A percentile compares a stretch with the other conserved stretches of the same genome.
phyloP scores from a whole-genome alignment of 2,113 vertebrate genomes.

The Pedionomus torquatus region DNA sequence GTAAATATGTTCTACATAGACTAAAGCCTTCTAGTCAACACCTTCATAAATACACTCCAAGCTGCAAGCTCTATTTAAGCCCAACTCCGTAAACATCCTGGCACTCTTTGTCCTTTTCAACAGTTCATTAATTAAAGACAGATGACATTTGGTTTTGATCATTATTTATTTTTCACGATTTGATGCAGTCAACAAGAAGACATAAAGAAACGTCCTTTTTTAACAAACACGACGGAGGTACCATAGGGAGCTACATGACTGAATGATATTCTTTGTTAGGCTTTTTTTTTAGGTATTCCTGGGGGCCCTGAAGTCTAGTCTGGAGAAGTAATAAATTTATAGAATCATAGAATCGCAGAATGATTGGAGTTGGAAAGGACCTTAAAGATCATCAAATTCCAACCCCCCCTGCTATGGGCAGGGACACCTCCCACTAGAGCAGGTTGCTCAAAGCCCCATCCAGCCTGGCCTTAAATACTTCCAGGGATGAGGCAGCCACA shows the following conservation, averaged over 20 bases:
- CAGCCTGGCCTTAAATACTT: too few relatives aligned
- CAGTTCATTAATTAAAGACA: constrained; percentile 64
- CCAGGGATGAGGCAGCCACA: too few relatives aligned
- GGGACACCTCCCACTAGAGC: too few relatives aligned
- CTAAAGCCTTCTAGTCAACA: constrained; percentile 29
- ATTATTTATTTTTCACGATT: constrained; percentile 58
- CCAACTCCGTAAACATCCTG: constrained; percentile 43
- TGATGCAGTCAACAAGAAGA: constrained; percentile 45
- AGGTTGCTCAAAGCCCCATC: too few relatives aligned
- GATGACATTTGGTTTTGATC: constrained; percentile 69
- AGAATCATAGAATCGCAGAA: too few relatives aligned
- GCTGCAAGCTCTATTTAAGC: constrained; percentile 27
- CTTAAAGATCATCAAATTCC: too few relatives aligned
- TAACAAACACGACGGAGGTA: neutral
- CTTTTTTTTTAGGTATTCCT: neutral
- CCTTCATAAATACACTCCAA: constrained; percentile 39
- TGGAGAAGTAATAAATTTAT: neutral
- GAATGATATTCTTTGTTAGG: neutral
- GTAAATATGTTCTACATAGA: neutral
- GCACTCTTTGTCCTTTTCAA: constrained; percentile 59
- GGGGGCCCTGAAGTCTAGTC: neutral
- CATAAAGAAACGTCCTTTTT: constrained; percentile 2
- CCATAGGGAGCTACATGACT: neutral
- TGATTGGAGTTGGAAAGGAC: too few relatives aligned
- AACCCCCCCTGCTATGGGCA: too few relatives aligned